These are phyloP conservation scores for Knipowitschia caucasica DNA, from an alignment of 2,797 vertebrate species.

Conservation along the genomic window DNA sequence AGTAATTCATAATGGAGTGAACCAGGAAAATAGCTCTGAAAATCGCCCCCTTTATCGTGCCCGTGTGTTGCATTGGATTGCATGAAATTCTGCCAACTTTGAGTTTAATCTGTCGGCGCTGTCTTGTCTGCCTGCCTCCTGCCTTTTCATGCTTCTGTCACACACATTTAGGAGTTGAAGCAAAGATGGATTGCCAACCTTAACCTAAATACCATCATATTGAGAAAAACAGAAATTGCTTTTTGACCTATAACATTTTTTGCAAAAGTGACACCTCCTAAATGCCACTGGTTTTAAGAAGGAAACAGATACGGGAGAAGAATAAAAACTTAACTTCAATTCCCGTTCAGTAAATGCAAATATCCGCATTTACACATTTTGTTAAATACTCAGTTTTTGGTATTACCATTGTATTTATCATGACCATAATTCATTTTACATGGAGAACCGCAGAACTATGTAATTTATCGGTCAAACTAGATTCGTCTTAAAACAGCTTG, in stretches of 20 bases:
- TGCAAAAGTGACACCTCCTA: not conserved
- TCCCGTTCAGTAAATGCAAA: too few species aligned
- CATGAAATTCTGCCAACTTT: slow-evolving; percentile 46
- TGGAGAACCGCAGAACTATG: too few species aligned
- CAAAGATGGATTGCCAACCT: slow-evolving; percentile 17
- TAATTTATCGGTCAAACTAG: too few species aligned
- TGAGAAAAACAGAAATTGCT: not conserved
- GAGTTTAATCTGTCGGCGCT: slow-evolving; percentile 43
- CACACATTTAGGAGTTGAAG: slow-evolving; percentile 10
- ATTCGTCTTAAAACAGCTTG: too few species aligned
- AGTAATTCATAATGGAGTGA: slow-evolving; percentile 39
- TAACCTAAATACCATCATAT: not conserved
- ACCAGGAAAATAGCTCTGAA: slow-evolving; percentile 46
- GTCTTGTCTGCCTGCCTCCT: slow-evolving; percentile 17
- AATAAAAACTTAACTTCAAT: too few species aligned
- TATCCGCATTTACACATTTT: too few species aligned
- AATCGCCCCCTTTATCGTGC: slow-evolving; percentile 31
- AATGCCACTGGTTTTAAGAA: not conserved
- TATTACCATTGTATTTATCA: too few species aligned
- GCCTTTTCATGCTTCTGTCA: slow-evolving; percentile 26
- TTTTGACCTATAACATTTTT: not conserved
- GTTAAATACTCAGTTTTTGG: too few species aligned
- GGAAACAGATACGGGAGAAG: too few species aligned
- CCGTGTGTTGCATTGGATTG: slow-evolving; percentile 38
- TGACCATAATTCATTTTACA: too few species aligned